These are phyloP conservation scores for Steinernema scapterisci DNA, from an alignment of 2,888 invertebrate species.

Conservation along the genomic window DNA sequence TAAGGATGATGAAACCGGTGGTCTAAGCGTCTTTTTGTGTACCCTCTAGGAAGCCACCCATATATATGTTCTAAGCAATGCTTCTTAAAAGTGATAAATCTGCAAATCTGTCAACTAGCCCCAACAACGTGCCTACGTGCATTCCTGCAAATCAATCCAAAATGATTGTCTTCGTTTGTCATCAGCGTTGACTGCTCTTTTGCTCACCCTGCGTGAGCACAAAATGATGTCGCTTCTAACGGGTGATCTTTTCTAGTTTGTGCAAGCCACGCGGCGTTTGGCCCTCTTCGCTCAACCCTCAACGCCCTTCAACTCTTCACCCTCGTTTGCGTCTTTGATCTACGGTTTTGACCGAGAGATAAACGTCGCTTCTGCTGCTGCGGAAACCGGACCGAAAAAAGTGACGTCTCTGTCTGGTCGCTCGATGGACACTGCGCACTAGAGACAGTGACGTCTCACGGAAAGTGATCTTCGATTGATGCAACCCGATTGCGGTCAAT, in stretches of 20 bases:
- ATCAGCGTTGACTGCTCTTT: neutral
- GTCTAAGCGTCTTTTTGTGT: neutral
- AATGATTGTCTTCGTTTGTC: neutral
- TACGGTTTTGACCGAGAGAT: neutral
- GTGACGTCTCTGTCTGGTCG: neutral
- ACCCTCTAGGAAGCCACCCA: neutral
- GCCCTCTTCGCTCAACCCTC: no score
- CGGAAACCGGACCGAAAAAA: neutral
- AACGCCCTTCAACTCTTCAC: slow-evolving; percentile 14
- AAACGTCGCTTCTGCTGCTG: neutral
- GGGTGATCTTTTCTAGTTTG: slow-evolving; percentile 4
- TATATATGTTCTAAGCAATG: neutral
- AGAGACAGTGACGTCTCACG: slow-evolving; percentile 10
- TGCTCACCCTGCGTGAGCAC: slow-evolving; percentile 11
- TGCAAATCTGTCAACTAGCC: neutral
- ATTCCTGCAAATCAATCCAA: neutral
- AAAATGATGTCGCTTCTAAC: neutral
- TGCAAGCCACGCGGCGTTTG: neutral
- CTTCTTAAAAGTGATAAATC: neutral
- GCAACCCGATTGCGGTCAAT: neutral
- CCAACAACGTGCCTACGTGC: slow-evolving; percentile 1
- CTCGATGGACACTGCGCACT: neutral
- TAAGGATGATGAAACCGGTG: neutral
- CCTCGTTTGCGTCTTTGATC: neutral
- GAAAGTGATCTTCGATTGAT: slow-evolving; percentile 19